phyloP scores from a whole-genome alignment of 2,797 vertebrate genomes.

The Microcaecilia unicolor region DNA sequence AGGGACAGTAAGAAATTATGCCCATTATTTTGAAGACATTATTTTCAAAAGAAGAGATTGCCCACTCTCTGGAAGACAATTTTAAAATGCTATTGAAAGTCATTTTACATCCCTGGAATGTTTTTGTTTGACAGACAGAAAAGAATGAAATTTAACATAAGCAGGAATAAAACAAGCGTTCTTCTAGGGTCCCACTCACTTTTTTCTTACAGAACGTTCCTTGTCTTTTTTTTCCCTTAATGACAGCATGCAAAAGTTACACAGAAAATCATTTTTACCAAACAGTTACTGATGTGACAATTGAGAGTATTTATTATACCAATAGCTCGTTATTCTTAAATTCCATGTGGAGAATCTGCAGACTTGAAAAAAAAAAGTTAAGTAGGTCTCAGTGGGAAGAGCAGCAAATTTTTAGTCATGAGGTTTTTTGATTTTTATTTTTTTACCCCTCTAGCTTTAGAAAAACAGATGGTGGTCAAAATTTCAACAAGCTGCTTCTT shows the following conservation, averaged over 20 bases:
- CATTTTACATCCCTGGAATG: too few relatives aligned
- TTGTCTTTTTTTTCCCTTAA: conserved; percentile 2
- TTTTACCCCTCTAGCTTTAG: too few relatives aligned
- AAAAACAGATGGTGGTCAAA: background rate
- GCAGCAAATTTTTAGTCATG: too few relatives aligned
- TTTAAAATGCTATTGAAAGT: too few relatives aligned
- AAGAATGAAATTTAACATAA: too few relatives aligned
- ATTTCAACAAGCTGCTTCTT: background rate
- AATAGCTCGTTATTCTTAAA: conserved; percentile 9
- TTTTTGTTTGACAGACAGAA: too few relatives aligned
- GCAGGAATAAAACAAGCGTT: conserved; percentile 8
- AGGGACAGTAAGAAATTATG: too few relatives aligned
- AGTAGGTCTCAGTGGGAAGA: background rate
- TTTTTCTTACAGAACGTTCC: conserved; percentile 8
- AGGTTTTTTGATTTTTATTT: too few relatives aligned
- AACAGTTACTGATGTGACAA: conserved; percentile 7
- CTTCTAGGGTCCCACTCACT: background rate
- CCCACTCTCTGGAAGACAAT: too few relatives aligned
- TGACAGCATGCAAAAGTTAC: background rate
- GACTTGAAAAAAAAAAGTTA: background rate
- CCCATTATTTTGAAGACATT: too few relatives aligned
- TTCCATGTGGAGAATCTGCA: background rate
- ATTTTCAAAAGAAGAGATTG: too few relatives aligned
- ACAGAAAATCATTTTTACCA: background rate
- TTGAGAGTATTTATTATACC: conserved; percentile 10